Percentiles rank a stretch among this genome's conserved stretches.
Conservation (phyloP, 1,140 invertebrate species). For the Dinoponera quadriceps region DNA sequence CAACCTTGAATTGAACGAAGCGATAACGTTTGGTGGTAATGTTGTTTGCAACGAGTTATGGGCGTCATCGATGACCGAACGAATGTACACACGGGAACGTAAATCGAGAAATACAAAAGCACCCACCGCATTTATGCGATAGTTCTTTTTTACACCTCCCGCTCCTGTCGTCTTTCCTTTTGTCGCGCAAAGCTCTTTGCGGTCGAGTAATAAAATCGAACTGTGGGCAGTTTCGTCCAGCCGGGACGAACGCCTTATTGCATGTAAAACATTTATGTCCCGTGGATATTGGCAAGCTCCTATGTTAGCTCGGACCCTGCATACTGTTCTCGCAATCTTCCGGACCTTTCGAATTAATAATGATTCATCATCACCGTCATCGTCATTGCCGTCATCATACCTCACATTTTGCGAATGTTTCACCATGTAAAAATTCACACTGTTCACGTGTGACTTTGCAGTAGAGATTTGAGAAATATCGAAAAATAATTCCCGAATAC, state of each 20-base stretch:
- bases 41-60: background rate
- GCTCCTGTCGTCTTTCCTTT: constrained; percentile 48
- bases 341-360: background rate
- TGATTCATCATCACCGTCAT: background rate
- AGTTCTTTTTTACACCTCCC: constrained; percentile 77
- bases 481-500: no score
- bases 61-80: background rate
- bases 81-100: background rate
- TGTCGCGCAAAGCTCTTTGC: constrained; percentile 69
- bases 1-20: no score
- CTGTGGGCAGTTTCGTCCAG: constrained; percentile 83
- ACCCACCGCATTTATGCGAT: constrained; percentile 68
- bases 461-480: no score
- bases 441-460: no score
- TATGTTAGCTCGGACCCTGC: constrained; percentile 36
- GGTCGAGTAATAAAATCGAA: constrained; percentile 83
- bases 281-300: constrained; percentile 80
- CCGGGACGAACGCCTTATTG: constrained; percentile 83
- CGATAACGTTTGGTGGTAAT: background rate
- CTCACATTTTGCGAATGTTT: no score
- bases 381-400: no score
- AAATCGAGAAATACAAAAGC: constrained; percentile 22
- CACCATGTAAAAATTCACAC: no score
- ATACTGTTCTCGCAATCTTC: constrained; percentile 13
- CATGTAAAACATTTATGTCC: constrained; percentile 85